A percentile compares a stretch with the other conserved stretches of the same genome.
phyloP scores from a whole-genome alignment of 2,797 vertebrate genomes.

The Florisuga fusca region DNA sequence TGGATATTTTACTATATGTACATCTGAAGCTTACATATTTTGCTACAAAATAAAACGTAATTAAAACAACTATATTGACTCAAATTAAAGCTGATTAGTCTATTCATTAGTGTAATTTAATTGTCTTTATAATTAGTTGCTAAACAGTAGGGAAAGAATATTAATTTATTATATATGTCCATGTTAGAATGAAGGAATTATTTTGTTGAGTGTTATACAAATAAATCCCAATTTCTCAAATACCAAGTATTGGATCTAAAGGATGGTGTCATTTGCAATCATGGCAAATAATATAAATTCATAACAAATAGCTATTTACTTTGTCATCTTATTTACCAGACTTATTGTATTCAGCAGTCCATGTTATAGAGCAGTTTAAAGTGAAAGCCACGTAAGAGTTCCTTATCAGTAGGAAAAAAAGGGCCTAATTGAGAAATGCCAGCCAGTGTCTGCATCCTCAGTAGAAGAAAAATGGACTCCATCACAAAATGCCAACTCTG shows the following conservation, averaged over 20 bases:
- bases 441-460: conserved; percentile 31
- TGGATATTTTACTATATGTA: conserved; percentile 67
- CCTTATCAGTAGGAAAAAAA: conserved; percentile 48
- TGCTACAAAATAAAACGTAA: conserved; percentile 54
- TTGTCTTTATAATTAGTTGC: conserved; percentile 73
- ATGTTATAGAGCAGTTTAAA: conserved; percentile 18
- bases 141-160: conserved; percentile 51
- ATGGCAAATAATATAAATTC: conserved; percentile 24
- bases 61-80: conserved; percentile 68
- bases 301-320: conserved; percentile 41
- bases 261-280: conserved; percentile 18
- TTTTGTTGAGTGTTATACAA: conserved; percentile 41
- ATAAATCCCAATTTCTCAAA: conserved; percentile 63
- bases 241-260: conserved; percentile 12
- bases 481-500: conserved; percentile 58
- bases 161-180: conserved; percentile 55
- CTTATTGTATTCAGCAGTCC: neutral
- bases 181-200: conserved; percentile 43
- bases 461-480: conserved; percentile 59
- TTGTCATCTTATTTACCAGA: neutral
- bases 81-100: conserved; percentile 69
- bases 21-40: conserved; percentile 60
- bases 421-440: conserved; percentile 60
- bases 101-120: conserved; percentile 69
- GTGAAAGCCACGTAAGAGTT: conserved; percentile 43